These are phyloP conservation scores for Apamea crenata DNA, from an alignment of 2,888 invertebrate species.

Conservation along the genomic window DNA sequence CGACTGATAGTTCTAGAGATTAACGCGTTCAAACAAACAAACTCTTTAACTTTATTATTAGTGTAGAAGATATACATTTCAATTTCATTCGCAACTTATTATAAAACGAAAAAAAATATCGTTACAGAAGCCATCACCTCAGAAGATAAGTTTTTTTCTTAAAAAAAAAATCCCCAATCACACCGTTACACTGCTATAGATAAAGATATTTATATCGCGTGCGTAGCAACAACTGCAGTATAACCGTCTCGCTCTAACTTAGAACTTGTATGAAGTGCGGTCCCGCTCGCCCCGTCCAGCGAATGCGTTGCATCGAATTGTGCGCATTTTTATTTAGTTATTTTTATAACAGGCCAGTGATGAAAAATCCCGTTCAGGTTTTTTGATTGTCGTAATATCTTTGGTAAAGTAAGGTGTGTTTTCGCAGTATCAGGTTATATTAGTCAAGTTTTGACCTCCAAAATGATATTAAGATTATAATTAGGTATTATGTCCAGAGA, in stretches of 20 bases:
- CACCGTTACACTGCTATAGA: constrained; percentile 36
- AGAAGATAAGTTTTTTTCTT: constrained; percentile 17
- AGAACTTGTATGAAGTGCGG: neutral
- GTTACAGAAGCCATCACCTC: constrained; percentile 2
- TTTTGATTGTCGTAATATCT: constrained; percentile 23
- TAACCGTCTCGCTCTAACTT: constrained; percentile 35
- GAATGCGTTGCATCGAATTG: constrained; percentile 39
- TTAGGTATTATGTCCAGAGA: neutral
- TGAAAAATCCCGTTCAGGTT: constrained; percentile 37
- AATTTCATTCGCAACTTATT: neutral
- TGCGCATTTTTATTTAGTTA: constrained; percentile 57
- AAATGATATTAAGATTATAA: neutral
- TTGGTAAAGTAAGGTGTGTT: neutral
- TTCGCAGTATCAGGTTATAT: constrained; percentile 16
- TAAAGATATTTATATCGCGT: constrained; percentile 39
- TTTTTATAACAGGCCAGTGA: constrained; percentile 43
- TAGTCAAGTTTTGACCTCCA: constrained; percentile 15
- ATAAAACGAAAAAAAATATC: constrained; percentile 2
- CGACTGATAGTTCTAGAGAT: too few relatives aligned
- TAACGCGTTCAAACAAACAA: too few relatives aligned
- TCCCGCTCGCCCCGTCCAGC: constrained; percentile 26
- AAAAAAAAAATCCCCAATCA: constrained; percentile 31
- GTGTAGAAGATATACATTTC: neutral
- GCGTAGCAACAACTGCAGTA: constrained; percentile 51
- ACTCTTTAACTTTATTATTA: too few relatives aligned